phyloP scores from a whole-genome alignment of 2,888 invertebrate species.

The Scaptomyza reducta region DNA sequence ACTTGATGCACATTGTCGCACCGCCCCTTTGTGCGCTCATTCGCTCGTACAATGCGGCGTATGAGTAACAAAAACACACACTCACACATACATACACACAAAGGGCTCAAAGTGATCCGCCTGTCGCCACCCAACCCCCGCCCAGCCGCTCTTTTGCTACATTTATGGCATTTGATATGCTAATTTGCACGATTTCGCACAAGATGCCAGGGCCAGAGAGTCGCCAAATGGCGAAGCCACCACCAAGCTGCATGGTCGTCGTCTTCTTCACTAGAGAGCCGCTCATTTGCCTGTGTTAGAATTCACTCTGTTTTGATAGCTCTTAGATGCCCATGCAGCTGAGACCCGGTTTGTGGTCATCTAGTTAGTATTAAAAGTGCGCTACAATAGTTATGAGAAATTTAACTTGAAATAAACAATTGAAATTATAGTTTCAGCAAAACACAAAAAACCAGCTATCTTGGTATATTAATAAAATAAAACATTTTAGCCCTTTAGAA shows the following conservation, averaged over 20 bases:
- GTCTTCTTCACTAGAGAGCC: slow-evolving; percentile 39
- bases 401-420: neutral
- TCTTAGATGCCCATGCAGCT: slow-evolving; percentile 10
- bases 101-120: slow-evolving; percentile 22
- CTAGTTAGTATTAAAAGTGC: neutral
- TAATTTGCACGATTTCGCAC: slow-evolving; percentile 72
- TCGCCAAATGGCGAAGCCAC: slow-evolving; percentile 44
- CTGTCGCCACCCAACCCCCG: slow-evolving; percentile 13
- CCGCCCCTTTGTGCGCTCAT: slow-evolving; percentile 75
- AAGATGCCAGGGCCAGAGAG: slow-evolving; percentile 46
- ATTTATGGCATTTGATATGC: slow-evolving; percentile 78
- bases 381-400: slow-evolving; percentile 11
- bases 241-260: slow-evolving; percentile 43
- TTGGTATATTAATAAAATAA: neutral
- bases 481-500: neutral
- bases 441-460: neutral
- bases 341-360: neutral
- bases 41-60: slow-evolving; percentile 72
- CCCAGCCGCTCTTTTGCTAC: slow-evolving; percentile 28
- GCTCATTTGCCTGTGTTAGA: slow-evolving; percentile 33
- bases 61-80: slow-evolving; percentile 70
- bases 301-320: slow-evolving; percentile 56
- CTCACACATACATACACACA: slow-evolving; percentile 35
- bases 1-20: slow-evolving; percentile 40
- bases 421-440: neutral